These are phyloP conservation scores for Mustelus asterias DNA, from an alignment of 2,113 vertebrate genomes.

Conservation along the genomic window DNA sequence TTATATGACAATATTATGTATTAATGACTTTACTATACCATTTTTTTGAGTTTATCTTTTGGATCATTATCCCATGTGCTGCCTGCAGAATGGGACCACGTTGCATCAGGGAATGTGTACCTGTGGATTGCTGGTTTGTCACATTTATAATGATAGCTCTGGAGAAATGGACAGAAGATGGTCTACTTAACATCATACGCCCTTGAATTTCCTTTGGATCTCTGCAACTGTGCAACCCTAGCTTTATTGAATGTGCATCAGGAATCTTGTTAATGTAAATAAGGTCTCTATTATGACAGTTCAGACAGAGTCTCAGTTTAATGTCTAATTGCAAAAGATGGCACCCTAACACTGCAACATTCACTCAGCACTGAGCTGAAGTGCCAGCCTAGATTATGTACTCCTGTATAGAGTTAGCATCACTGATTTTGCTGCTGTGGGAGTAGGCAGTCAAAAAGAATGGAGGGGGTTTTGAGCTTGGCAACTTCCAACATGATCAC, in stretches of 20 bases:
- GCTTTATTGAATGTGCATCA: background rate
- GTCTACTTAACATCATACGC: background rate
- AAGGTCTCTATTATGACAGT: too few species aligned
- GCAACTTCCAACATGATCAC: too few species aligned
- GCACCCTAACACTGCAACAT: too few species aligned
- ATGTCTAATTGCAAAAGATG: too few species aligned
- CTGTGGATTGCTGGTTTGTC: background rate
- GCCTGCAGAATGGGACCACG: background rate
- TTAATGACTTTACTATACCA: background rate
- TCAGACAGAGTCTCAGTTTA: too few species aligned
- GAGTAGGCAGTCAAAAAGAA: too few species aligned
- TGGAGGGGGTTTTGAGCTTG: too few species aligned
- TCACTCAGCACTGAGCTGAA: too few species aligned
- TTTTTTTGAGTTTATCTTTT: background rate
- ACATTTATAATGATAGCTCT: background rate
- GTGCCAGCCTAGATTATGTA: too few species aligned
- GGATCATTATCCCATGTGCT: background rate
- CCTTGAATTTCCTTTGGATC: background rate
- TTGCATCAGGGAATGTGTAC: background rate
- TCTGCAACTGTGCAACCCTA: background rate
- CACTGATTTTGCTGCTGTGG: too few species aligned
- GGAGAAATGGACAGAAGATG: background rate
- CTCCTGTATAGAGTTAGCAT: too few species aligned
- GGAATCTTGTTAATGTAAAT: too few species aligned
- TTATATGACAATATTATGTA: background rate